Evolutionary conservation across 2,797 vertebrate genomes (phyloP).

Genomic region (Agapornis canus): DNA sequence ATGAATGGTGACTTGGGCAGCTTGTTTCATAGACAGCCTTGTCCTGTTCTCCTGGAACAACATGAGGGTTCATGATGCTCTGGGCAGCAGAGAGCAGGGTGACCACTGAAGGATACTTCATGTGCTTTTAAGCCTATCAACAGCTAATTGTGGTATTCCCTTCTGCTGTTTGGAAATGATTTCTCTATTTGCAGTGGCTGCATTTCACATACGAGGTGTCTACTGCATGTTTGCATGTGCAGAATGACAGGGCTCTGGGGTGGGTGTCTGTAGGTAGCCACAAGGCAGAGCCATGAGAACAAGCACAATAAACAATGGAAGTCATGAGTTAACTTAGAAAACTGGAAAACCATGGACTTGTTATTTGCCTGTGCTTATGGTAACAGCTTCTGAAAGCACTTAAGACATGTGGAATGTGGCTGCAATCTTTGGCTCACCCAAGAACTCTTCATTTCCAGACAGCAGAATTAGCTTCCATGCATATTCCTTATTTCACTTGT

Average conservation of each 20-base stretch:
- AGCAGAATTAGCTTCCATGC: background rate
- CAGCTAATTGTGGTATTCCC: background rate
- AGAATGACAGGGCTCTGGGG: background rate
- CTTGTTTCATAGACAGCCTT: background rate
- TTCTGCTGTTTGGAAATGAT: background rate
- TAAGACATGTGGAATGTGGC: background rate
- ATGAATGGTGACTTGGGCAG: background rate
- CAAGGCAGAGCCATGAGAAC: background rate
- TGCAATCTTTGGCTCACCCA: background rate
- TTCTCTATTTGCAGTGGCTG: background rate
- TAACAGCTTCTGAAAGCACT: background rate
- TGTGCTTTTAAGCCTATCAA: background rate
- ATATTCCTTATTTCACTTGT: background rate
- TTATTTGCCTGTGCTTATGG: background rate
- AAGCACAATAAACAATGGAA: background rate
- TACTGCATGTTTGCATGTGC: background rate
- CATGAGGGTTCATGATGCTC: background rate
- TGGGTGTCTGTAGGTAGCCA: background rate
- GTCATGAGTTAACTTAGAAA: background rate
- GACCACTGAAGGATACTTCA: background rate
- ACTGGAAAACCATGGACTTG: background rate
- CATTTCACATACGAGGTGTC: background rate
- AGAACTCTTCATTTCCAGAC: background rate
- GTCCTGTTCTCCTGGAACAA: background rate
- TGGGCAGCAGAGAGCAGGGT: background rate